Evolutionary conservation across 2,113 vertebrate genomes (phyloP).

Genomic region (Upupa epops): DNA sequence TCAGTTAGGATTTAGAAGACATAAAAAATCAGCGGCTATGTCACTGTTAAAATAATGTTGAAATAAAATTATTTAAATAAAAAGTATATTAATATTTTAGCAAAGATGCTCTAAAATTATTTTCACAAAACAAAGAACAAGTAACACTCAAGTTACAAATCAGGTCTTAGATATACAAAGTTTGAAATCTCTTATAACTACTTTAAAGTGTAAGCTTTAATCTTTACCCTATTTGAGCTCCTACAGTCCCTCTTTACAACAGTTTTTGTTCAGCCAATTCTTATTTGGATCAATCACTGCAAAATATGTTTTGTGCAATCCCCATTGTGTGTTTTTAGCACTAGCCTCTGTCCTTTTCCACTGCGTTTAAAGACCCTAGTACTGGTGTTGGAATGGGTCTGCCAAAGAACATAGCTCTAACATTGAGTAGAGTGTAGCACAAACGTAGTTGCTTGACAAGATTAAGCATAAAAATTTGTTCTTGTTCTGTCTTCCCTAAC

Average conservation of each 20-base stretch:
- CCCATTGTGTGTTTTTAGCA: not conserved
- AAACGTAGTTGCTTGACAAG: not conserved
- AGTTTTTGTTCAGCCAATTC: not conserved
- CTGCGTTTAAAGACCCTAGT: not conserved
- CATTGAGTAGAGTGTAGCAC: not conserved
- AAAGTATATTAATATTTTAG: not conserved
- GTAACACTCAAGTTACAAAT: not conserved
- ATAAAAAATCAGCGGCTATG: fast-evolving
- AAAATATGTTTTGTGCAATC: not conserved
- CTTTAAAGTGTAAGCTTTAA: not conserved
- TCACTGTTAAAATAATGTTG: not conserved
- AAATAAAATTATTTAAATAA: not conserved
- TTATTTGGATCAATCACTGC: not conserved
- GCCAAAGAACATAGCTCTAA: not conserved
- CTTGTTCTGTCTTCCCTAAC: not conserved
- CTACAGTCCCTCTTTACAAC: not conserved
- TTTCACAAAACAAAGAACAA: not conserved
- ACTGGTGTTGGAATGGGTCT: not conserved
- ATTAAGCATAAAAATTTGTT: not conserved
- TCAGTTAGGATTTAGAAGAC: not conserved
- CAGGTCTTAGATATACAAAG: not conserved
- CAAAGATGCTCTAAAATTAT: not conserved
- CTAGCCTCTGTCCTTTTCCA: not conserved
- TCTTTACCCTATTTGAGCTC: not conserved
- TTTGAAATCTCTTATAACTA: not conserved